These are phyloP conservation scores for Carduelis carduelis DNA, from an alignment of 2,797 vertebrate genomes.

Conservation along the genomic window DNA sequence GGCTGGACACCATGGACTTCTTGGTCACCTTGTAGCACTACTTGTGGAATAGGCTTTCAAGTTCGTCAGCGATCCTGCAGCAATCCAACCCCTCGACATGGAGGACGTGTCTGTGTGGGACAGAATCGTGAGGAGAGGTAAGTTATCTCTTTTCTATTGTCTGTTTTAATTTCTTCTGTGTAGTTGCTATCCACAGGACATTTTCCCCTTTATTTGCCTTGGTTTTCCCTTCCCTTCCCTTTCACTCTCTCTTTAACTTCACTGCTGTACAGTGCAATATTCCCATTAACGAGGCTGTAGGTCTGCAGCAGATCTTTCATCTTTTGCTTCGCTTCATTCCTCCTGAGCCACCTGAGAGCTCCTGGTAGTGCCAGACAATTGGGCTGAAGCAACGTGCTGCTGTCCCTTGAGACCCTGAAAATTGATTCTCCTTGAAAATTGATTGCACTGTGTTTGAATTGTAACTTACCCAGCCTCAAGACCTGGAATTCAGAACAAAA, in stretches of 20 bases:
- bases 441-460: not conserved
- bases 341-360: not conserved
- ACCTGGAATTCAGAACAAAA: not conserved
- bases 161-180: not conserved
- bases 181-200: not conserved
- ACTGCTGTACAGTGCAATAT: not conserved
- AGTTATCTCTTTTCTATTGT: fast-evolving
- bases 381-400: not conserved
- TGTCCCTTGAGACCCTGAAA: not conserved
- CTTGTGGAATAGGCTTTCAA: constrained; percentile 96
- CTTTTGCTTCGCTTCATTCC: not conserved
- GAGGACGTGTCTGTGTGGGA: constrained; percentile 93
- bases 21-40: constrained; percentile 96
- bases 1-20: constrained; percentile 97
- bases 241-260: not conserved
- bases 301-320: not conserved
- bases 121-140: constrained; percentile 97
- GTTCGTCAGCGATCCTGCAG: constrained; percentile 96
- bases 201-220: not conserved
- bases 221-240: not conserved
- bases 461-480: not conserved
- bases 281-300: not conserved
- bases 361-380: not conserved
- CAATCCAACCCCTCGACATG: constrained; percentile 92
- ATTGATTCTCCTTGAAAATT: constrained; percentile 7